Conservation (phyloP, 2,888 invertebrate species). For the Caenorhabditis virilis region DNA sequence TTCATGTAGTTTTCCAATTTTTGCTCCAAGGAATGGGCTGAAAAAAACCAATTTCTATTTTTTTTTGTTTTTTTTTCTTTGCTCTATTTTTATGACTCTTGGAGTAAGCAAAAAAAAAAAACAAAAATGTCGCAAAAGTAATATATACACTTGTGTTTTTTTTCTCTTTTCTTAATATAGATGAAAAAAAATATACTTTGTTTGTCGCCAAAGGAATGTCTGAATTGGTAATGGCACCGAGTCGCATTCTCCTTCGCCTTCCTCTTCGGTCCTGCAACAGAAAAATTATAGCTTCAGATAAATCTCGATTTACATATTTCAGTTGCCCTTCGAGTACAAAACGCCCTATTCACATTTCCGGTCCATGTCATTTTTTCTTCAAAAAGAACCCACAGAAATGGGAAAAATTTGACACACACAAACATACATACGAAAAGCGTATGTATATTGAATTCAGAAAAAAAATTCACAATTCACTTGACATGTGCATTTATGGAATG, state of each 20-base stretch:
- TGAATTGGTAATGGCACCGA: constrained; percentile 92
- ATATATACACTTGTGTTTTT: constrained; percentile 2
- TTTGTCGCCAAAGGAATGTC: constrained; percentile 94
- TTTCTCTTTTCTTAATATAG: too few species aligned
- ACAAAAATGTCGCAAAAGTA: not conserved
- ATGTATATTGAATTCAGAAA: too few species aligned
- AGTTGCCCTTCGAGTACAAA: not conserved
- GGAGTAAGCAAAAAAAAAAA: not conserved
- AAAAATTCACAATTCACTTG: too few species aligned
- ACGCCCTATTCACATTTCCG: too few species aligned
- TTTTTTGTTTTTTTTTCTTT: not conserved
- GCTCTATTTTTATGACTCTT: not conserved
- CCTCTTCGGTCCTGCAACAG: constrained; percentile 55
- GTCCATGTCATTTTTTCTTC: too few species aligned
- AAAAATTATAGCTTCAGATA: not conserved
- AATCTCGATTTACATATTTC: not conserved
- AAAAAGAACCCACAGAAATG: too few species aligned
- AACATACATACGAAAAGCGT: too few species aligned
- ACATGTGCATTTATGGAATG: too few species aligned
- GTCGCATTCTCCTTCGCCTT: constrained; percentile 73
- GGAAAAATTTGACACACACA: too few species aligned
- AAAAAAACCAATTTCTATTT: constrained; percentile 63
- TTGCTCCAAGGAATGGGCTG: constrained; percentile 93
- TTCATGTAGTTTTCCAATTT: constrained; percentile 93
- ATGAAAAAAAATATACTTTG: constrained; percentile 76